Conservation (phyloP, 2,797 vertebrate genomes). For the Phoxinus dragarum region DNA sequence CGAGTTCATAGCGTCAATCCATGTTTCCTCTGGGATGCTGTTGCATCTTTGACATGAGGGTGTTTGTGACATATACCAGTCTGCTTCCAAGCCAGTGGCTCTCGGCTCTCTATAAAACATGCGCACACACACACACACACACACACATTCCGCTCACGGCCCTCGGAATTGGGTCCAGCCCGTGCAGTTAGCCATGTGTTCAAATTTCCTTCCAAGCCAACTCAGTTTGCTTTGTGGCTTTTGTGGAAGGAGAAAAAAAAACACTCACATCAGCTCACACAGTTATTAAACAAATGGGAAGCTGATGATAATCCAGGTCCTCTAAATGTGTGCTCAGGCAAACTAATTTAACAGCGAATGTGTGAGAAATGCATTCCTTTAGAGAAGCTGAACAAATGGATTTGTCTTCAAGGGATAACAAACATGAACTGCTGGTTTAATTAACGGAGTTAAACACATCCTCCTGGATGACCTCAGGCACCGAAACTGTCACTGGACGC, state of each 20-base stretch:
- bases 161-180: slow-evolving; percentile 40
- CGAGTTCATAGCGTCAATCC: slow-evolving; percentile 88
- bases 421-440: slow-evolving; percentile 55
- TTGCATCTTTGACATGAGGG: slow-evolving; percentile 83
- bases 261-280: background rate
- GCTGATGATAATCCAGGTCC: slow-evolving; percentile 16
- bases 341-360: background rate
- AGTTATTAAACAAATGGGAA: slow-evolving; percentile 38
- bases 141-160: slow-evolving; percentile 66
- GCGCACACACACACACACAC: slow-evolving; percentile 61
- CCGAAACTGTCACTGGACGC: slow-evolving; percentile 55
- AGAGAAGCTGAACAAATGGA: slow-evolving; percentile 22
- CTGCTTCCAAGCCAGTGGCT: slow-evolving; percentile 72
- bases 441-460: slow-evolving; percentile 56
- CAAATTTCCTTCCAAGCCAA: slow-evolving; percentile 40
- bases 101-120: slow-evolving; percentile 79
- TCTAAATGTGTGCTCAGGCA: background rate
- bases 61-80: slow-evolving; percentile 90
- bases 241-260: slow-evolving; percentile 14
- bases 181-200: slow-evolving; percentile 62
- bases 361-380: slow-evolving; percentile 3
- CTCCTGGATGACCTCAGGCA: slow-evolving; percentile 52
- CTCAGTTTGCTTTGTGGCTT: slow-evolving; percentile 25
- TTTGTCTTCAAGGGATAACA: slow-evolving; percentile 40
- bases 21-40: slow-evolving; percentile 90